Conservation (phyloP, 2,888 invertebrate species). For the Actias luna region DNA sequence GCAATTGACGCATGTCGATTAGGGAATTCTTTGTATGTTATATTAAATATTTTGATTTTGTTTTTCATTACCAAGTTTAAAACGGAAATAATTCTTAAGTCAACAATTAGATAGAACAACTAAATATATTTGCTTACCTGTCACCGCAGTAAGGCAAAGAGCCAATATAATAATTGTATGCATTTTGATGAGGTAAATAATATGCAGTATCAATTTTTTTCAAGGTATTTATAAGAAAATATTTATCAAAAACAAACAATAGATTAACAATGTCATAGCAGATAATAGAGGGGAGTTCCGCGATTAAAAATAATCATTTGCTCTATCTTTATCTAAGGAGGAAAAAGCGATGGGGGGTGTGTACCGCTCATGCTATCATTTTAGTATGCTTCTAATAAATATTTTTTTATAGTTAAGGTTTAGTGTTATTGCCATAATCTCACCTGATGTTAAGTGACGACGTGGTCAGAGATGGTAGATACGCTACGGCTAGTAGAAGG, state of each 20-base stretch:
- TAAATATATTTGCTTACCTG: constrained; percentile 24
- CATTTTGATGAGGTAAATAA: constrained; percentile 21
- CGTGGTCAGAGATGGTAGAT: no score
- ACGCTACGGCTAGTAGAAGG: no score
- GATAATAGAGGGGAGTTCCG: not conserved
- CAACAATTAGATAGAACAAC: not conserved
- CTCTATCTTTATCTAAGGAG: not conserved
- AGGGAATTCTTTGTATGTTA: no score
- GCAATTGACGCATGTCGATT: no score
- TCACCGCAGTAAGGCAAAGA: constrained; percentile 23
- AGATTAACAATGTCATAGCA: not conserved
- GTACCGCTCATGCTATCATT: no score
- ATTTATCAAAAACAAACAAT: not conserved
- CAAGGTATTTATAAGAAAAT: not conserved
- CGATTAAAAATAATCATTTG: not conserved
- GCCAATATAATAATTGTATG: constrained; percentile 24
- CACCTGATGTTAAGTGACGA: no score
- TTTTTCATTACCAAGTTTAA: not conserved
- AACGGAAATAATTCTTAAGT: not conserved
- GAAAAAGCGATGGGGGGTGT: no score
- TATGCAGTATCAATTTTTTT: not conserved
- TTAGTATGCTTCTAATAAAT: no score
- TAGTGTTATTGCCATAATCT: no score
- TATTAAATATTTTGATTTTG: no score
- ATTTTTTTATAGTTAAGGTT: no score